phyloP scores from a whole-genome alignment of 2,113 vertebrate species.

The Salvator merianae region DNA sequence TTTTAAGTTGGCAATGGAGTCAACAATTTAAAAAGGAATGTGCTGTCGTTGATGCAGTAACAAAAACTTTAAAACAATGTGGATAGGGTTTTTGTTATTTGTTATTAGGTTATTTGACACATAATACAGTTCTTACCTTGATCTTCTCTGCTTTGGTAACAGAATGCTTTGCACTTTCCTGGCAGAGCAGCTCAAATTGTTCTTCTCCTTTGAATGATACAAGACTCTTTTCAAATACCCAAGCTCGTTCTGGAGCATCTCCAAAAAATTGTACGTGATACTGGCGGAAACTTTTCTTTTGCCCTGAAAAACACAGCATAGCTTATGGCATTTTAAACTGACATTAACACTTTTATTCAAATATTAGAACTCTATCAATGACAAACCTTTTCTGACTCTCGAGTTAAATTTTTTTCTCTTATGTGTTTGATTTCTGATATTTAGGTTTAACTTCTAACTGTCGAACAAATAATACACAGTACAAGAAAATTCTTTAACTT shows the following conservation, averaged over 20 bases:
- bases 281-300: conserved; percentile 82
- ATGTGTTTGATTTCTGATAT: neutral
- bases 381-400: neutral
- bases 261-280: conserved; percentile 98
- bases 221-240: conserved; percentile 95
- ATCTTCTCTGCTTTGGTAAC: conserved; percentile 79
- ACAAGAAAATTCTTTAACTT: too few relatives aligned
- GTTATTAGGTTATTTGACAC: too few relatives aligned
- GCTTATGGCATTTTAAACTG: neutral
- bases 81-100: too few relatives aligned
- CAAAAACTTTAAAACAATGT: neutral
- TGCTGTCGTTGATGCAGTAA: neutral
- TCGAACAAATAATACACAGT: neutral
- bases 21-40: neutral
- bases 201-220: conserved; percentile 88
- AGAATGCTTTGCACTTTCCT: conserved; percentile 83
- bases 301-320: conserved; percentile 67
- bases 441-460: neutral
- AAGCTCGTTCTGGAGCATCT: conserved; percentile 91
- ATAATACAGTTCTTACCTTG: conserved; percentile 79
- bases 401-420: neutral
- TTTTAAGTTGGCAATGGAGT: accelerated
- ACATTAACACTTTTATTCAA: neutral
- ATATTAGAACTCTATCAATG: neutral
- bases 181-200: conserved; percentile 87